phyloP scores from a whole-genome alignment of 2,113 vertebrate genomes.

The Cercopithecus mona region DNA sequence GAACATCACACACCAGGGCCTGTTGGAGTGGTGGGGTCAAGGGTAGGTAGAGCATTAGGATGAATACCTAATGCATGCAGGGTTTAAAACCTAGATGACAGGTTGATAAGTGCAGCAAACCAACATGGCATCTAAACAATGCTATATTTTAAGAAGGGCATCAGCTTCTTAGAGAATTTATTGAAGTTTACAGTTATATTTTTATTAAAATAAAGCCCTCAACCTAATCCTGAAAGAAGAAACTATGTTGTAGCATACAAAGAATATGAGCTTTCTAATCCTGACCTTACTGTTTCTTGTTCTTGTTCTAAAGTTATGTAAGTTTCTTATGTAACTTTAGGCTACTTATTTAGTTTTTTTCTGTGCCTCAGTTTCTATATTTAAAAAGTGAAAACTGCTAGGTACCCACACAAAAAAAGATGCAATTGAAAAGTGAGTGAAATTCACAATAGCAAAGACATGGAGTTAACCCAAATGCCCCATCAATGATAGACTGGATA shows the following conservation, averaged over 20 bases:
- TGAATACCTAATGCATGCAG: no score
- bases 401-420: background rate
- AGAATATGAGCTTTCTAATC: background rate
- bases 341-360: conserved; percentile 9
- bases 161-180: background rate
- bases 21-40: no score
- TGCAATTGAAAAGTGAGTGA: background rate
- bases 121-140: no score
- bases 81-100: no score
- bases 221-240: background rate
- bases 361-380: background rate
- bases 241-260: background rate
- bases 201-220: conserved; percentile 18
- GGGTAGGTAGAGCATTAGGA: no score
- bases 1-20: no score
- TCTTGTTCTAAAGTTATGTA: no score
- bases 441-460: no score
- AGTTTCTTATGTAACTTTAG: background rate
- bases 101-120: no score
- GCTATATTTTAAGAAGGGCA: background rate
- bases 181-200: background rate
- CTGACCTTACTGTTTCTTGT: background rate
- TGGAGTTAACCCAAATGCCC: no score
- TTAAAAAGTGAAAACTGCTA: background rate
- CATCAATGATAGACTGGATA: no score